Conservation (phyloP, 2,797 vertebrate species). For the Varecia variegata region DNA sequence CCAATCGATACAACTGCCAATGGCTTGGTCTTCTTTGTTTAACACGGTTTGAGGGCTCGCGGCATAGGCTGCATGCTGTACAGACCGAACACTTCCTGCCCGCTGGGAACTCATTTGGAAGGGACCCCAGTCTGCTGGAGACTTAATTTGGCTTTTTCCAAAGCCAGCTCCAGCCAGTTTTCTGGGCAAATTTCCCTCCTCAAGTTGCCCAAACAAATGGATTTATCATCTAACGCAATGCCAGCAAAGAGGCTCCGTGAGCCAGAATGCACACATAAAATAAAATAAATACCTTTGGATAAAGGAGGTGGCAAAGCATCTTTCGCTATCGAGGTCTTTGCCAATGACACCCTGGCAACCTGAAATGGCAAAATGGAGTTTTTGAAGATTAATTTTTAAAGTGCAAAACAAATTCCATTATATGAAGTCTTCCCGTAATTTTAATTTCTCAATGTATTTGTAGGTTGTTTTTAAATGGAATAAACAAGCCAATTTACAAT, state of each 20-base stretch:
- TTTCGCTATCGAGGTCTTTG: background rate
- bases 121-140: conserved; percentile 68
- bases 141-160: conserved; percentile 68
- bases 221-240: conserved; percentile 68
- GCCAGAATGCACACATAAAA: conserved; percentile 59
- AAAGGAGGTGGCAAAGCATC: background rate
- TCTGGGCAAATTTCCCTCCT: conserved; percentile 73
- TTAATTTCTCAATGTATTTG: conserved; percentile 40
- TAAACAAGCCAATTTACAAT: conserved; percentile 37
- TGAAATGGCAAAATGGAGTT: background rate
- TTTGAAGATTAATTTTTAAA: conserved; percentile 65
- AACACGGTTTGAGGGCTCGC: conserved; percentile 28
- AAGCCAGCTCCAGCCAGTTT: conserved; percentile 70
- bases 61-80: background rate
- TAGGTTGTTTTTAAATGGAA: conserved; percentile 35
- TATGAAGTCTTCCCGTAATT: conserved; percentile 31
- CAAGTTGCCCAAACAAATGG: conserved; percentile 77
- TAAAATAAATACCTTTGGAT: conserved; percentile 68
- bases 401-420: conserved; percentile 38
- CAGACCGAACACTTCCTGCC: background rate
- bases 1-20: conserved; percentile 66
- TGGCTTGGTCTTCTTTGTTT: conserved; percentile 64
- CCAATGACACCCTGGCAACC: background rate
- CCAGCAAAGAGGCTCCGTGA: conserved; percentile 20
- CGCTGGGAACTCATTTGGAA: conserved; percentile 74